Conservation (phyloP, 2,797 vertebrate genomes). For the Glossophaga mutica region DNA sequence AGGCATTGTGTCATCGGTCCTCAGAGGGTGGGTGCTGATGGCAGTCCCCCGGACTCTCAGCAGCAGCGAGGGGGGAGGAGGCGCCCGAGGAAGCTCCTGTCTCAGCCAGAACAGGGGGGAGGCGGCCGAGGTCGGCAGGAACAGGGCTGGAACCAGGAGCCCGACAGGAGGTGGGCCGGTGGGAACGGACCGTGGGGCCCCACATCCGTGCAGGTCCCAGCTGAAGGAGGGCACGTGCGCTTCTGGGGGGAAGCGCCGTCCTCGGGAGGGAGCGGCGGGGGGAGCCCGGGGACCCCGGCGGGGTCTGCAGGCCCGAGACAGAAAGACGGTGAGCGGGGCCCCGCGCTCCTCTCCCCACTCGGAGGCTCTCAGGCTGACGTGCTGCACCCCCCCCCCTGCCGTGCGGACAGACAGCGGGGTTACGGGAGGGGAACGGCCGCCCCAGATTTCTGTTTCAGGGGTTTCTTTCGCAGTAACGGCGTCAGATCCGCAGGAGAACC, state of each 20-base stretch:
- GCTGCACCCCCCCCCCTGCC: accelerated
- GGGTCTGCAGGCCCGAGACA: background rate
- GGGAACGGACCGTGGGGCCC: background rate
- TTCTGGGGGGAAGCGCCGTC: background rate
- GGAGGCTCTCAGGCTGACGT: no score
- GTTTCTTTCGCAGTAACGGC: background rate
- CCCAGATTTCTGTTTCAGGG: background rate
- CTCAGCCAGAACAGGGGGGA: background rate
- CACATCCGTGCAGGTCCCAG: background rate
- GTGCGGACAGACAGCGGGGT: background rate
- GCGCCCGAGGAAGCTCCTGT: background rate
- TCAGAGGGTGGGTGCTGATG: no score
- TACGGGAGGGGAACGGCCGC: no score
- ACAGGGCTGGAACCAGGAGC: background rate
- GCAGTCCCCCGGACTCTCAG: background rate
- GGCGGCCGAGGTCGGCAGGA: background rate
- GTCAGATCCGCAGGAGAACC: background rate
- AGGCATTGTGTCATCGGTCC: background rate
- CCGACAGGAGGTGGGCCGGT: background rate
- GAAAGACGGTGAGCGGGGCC: background rate
- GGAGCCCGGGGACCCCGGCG: no score
- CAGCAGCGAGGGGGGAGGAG: background rate
- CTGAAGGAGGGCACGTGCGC: background rate
- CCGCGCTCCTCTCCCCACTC: accelerated
- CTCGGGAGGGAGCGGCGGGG: background rate